Conservation (phyloP, 2,888 invertebrate genomes). For the Schizotus pectinicornis region DNA sequence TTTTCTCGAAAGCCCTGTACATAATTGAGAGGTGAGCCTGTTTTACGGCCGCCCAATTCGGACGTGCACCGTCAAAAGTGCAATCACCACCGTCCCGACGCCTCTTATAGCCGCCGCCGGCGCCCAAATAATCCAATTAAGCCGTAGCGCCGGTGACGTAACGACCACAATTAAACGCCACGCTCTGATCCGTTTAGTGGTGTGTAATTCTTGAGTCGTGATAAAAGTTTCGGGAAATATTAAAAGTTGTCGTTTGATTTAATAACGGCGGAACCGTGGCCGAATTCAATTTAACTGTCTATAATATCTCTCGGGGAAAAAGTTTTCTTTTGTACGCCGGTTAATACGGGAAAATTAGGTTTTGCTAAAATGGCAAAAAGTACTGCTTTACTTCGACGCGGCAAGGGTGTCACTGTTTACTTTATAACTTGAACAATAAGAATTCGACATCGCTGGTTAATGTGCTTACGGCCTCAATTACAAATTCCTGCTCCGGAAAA, state of each 20-base stretch:
- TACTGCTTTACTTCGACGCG: slow-evolving; percentile 9
- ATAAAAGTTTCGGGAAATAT: slow-evolving; percentile 47
- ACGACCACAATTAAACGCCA: slow-evolving; percentile 33
- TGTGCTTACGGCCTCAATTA: slow-evolving; percentile 42
- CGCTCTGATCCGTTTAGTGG: slow-evolving; percentile 32
- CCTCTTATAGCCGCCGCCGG: slow-evolving; percentile 18
- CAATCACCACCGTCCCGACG: neutral
- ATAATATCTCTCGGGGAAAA: slow-evolving; percentile 47
- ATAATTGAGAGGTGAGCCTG: slow-evolving; percentile 49
- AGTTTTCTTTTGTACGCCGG: slow-evolving; percentile 50
- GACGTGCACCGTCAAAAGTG: neutral
- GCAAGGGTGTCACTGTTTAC: slow-evolving; percentile 42
- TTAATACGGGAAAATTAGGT: slow-evolving; percentile 54
- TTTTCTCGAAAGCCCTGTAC: slow-evolving; percentile 40
- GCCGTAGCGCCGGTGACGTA: slow-evolving; percentile 4
- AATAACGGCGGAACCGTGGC: slow-evolving; percentile 42
- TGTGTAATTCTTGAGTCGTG: slow-evolving; percentile 30
- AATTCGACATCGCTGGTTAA: slow-evolving; percentile 33
- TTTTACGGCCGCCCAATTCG: slow-evolving; percentile 9
- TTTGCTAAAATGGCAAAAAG: slow-evolving; percentile 46
- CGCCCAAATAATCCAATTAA: slow-evolving; percentile 38
- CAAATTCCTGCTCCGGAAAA: slow-evolving; percentile 41
- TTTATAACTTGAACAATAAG: slow-evolving; percentile 42
- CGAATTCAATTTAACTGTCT: slow-evolving; percentile 51
- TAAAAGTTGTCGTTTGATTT: slow-evolving; percentile 46